Evolutionary conservation across 2,797 vertebrate species (phyloP).

Genomic region (Lepus townsendii): DNA sequence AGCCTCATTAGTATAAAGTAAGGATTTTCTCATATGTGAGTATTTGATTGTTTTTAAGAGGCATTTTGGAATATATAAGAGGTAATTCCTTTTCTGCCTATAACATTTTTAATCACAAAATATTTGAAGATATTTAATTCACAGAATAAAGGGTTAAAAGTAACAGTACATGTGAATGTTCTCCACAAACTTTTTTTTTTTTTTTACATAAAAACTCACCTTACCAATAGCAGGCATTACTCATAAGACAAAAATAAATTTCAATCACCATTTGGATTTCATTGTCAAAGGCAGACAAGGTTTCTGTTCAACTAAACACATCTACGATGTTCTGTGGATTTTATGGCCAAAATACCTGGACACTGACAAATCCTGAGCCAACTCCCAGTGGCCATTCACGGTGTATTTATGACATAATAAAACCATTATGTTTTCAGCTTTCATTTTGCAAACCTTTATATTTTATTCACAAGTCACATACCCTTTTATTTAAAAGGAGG

Average conservation of each 20-base stretch:
- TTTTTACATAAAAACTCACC: not conserved
- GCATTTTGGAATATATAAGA: not conserved
- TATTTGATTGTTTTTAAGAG: slow-evolving; percentile 34
- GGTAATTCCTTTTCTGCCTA: slow-evolving; percentile 16
- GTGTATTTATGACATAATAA: slow-evolving; percentile 85
- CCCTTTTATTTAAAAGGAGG: slow-evolving; percentile 79
- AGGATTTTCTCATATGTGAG: not conserved
- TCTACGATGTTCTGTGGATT: slow-evolving; percentile 74
- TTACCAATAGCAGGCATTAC: slow-evolving; percentile 44
- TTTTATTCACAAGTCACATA: slow-evolving; percentile 81
- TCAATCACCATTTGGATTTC: slow-evolving; percentile 82
- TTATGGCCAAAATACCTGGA: slow-evolving; percentile 84
- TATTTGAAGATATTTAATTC: slow-evolving; percentile 57
- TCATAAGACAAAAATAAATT: slow-evolving; percentile 79
- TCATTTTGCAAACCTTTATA: slow-evolving; percentile 86
- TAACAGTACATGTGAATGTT: slow-evolving; percentile 7
- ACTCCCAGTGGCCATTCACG: slow-evolving; percentile 79
- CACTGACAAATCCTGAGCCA: slow-evolving; percentile 78
- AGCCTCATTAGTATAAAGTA: slow-evolving; percentile 24
- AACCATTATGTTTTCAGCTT: slow-evolving; percentile 86
- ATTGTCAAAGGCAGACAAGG: slow-evolving; percentile 81
- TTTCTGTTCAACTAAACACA: slow-evolving; percentile 83
- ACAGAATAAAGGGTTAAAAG: slow-evolving; percentile 54
- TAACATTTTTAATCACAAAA: slow-evolving; percentile 20
- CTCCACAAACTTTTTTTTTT: slow-evolving; percentile 33